Evolutionary conservation across 1,140 invertebrate species (phyloP).

Genomic region (Nephila pilipes): DNA sequence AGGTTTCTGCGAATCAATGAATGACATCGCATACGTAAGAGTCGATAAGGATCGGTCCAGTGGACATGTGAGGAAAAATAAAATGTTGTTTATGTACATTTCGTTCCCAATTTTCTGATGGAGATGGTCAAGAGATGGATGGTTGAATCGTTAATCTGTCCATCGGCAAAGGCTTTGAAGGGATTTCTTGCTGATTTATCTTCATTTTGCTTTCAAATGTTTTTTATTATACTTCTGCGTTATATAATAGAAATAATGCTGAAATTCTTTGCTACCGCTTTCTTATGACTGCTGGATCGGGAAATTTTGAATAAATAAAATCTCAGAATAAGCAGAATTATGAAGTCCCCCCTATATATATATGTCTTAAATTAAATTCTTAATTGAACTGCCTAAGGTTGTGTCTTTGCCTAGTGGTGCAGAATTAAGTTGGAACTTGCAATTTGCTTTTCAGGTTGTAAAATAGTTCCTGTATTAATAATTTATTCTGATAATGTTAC

Average conservation of each 20-base stretch:
- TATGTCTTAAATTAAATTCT: too few relatives aligned
- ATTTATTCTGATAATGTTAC: too few relatives aligned
- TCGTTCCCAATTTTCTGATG: constrained; percentile 14
- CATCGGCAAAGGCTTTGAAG: constrained; percentile 50
- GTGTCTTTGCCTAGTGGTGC: too few relatives aligned
- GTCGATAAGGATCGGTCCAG: constrained; percentile 23
- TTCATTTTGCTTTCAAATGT: background rate
- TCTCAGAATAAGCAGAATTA: background rate
- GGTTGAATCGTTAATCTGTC: constrained; percentile 53
- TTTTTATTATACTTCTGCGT: background rate
- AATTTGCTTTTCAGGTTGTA: too few relatives aligned
- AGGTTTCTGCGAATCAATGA: constrained; percentile 24
- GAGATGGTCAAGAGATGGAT: constrained; percentile 39
- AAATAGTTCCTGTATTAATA: too few relatives aligned
- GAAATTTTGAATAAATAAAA: background rate
- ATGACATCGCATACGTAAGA: background rate
- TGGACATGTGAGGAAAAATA: background rate
- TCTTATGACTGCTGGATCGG: background rate
- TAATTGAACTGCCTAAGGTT: too few relatives aligned
- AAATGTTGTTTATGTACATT: constrained; percentile 33
- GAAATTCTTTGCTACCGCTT: background rate
- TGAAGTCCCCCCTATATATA: too few relatives aligned
- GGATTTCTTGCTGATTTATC: constrained; percentile 31
- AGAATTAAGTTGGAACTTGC: too few relatives aligned
- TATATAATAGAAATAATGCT: background rate